phyloP scores from a whole-genome alignment of 2,797 vertebrate genomes.

The Pipistrellus kuhlii region DNA sequence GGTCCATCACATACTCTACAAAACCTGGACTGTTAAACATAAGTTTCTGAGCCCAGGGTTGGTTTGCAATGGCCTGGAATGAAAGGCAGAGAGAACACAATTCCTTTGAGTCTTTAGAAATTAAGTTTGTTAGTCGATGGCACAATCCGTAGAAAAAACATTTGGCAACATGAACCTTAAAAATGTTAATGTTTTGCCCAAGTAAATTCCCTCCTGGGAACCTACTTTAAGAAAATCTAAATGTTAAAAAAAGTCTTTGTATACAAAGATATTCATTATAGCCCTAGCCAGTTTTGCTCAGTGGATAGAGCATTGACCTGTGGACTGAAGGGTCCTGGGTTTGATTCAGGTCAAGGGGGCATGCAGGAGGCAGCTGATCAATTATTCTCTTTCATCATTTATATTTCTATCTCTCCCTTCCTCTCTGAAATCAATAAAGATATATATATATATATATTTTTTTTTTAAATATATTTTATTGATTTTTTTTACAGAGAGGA shows the following conservation, averaged over 20 bases:
- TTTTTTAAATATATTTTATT: too few relatives aligned
- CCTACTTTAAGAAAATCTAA: conserved; percentile 53
- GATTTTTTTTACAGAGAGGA: too few relatives aligned
- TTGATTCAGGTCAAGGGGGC: too few relatives aligned
- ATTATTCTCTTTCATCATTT: too few relatives aligned
- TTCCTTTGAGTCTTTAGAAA: background rate
- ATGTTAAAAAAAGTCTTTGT: conserved; percentile 6
- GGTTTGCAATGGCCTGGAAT: conserved; percentile 93
- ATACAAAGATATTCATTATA: conserved; percentile 33
- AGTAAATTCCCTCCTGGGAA: conserved; percentile 30
- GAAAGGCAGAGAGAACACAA: conserved; percentile 63
- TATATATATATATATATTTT: background rate
- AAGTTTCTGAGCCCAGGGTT: conserved; percentile 95
- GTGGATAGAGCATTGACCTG: background rate
- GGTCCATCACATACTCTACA: conserved; percentile 95
- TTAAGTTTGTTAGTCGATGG: background rate
- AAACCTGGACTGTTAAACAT: conserved; percentile 96
- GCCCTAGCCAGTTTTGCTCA: background rate
- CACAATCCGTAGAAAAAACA: conserved; percentile 29
- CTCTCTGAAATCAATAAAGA: background rate
- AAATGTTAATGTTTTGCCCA: conserved; percentile 28
- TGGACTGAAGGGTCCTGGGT: too few relatives aligned
- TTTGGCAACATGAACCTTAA: background rate
- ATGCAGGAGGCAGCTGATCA: too few relatives aligned
- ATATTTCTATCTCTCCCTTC: background rate